Conservation (phyloP, 2,888 invertebrate species). For the Galerucella nymphaeae region DNA sequence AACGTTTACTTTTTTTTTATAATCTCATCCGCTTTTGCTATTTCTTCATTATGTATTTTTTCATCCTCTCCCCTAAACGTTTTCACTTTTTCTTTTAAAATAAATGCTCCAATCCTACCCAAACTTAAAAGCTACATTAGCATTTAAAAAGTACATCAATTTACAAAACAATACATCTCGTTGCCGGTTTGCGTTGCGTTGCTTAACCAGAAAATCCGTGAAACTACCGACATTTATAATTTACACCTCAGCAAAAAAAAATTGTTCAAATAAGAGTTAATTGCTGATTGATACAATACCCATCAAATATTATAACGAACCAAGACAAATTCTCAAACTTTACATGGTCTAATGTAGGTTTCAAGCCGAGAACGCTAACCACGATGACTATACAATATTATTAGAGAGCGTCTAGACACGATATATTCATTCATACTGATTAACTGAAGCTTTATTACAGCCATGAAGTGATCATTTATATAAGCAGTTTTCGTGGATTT, state of each 20-base stretch:
- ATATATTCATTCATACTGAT: not conserved
- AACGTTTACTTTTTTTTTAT: too few relatives aligned
- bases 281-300: not conserved
- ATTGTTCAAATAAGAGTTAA: not conserved
- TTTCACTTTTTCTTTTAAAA: too few relatives aligned
- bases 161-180: not conserved
- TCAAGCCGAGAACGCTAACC: constrained; percentile 3
- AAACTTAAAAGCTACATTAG: too few relatives aligned
- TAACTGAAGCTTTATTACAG: not conserved
- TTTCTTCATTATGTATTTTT: too few relatives aligned
- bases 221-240: not conserved
- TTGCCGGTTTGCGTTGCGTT: not conserved
- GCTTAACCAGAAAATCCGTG: not conserved
- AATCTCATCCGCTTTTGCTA: too few relatives aligned
- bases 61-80: too few relatives aligned
- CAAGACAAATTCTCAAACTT: not conserved
- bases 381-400: constrained; percentile 6
- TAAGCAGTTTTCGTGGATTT: not conserved
- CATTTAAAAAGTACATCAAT: too few relatives aligned
- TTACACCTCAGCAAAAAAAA: not conserved
- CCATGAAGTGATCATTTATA: not conserved
- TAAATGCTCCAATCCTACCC: too few relatives aligned
- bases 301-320: constrained; percentile 8
- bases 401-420: not conserved
- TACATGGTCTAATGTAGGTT: constrained; percentile 1